Base-by-base conservation (phyloP, 2,888 invertebrate species). In the Sinhomidia bicolor region DNA sequence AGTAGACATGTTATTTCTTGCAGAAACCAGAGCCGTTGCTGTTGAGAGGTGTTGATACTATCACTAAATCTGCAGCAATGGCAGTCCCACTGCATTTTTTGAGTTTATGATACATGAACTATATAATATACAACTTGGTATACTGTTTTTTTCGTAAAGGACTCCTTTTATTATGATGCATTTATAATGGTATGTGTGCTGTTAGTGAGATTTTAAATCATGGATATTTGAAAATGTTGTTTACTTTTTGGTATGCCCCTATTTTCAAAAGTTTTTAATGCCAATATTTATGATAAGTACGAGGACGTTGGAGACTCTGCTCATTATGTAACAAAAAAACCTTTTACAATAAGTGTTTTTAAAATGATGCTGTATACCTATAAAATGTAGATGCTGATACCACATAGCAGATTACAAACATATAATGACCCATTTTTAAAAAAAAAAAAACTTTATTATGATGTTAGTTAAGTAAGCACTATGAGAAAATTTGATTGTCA, bases 341-440 rank as follows among this genome's bases (percentile, higher is more conserved):
- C 5, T 54, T 17, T 4, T 17, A 17, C 17, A 54, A 10, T 26
- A 60, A 10, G 29, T 2, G n/a, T n/a, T n/a, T n/a, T 32, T 9
- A 10, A 10, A 14, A n/a, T n/a, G n/a, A n/a, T n/a, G n/a, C n/a
- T 62, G 29, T 62, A 62, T n/a, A 23, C 10, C 5, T 17, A 36
- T 68, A 36, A 36, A 5, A 36, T 36, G 36, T 7, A 36, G 36
- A 36, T 36, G 17, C 12, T 65, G 17, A 68, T 51, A 65, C 65
- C 81, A 68, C 36, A 36, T 7, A 36, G 36, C 36, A 36, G 36
- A 36, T 10, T 14, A 81, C 68, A 47, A 47, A 68, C 17, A 29
- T 20, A 29, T 81, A 51, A 20, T 81, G 81, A 81, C 81, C 81
- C 68, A 81, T 32, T 81, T 81, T 81, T n/a, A n/a, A n/a, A n/a